Percentiles rank a stretch among this genome's conserved stretches.
phyloP scores from a whole-genome alignment of 2,113 vertebrate genomes.

The Tragelaphus strepsiceros region DNA sequence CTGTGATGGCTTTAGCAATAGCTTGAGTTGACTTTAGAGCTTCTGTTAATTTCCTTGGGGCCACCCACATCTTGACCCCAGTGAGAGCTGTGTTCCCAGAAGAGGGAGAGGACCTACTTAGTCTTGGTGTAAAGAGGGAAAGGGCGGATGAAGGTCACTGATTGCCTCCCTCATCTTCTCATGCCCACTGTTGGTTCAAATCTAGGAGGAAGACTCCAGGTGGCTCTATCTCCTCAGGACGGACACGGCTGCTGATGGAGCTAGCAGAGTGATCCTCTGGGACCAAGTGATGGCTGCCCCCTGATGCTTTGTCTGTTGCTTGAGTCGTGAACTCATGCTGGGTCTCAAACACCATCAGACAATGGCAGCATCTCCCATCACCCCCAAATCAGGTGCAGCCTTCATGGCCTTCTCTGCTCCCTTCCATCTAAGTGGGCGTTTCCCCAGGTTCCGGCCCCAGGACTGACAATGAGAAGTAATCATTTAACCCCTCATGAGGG shows the following conservation, averaged over 20 bases:
- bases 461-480: neutral
- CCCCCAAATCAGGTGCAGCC: neutral
- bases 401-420: neutral
- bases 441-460: too few species aligned
- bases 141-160: fast-evolving
- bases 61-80: neutral
- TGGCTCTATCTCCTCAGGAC: fast-evolving
- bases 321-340: neutral
- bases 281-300: too few species aligned
- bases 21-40: neutral
- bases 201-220: neutral
- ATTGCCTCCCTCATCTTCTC: neutral
- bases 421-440: neutral
- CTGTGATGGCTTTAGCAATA: neutral
- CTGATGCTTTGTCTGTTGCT: neutral
- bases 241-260: fast-evolving
- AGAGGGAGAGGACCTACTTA: neutral
- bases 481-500: neutral
- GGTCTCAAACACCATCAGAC: neutral
- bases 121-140: neutral
- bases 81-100: neutral
- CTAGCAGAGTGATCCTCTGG: fast-evolving
- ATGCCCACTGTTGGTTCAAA: neutral
- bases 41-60: neutral
- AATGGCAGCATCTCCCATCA: neutral